Conservation (phyloP, 2,113 vertebrate genomes). For the Clarias gariepinus region DNA sequence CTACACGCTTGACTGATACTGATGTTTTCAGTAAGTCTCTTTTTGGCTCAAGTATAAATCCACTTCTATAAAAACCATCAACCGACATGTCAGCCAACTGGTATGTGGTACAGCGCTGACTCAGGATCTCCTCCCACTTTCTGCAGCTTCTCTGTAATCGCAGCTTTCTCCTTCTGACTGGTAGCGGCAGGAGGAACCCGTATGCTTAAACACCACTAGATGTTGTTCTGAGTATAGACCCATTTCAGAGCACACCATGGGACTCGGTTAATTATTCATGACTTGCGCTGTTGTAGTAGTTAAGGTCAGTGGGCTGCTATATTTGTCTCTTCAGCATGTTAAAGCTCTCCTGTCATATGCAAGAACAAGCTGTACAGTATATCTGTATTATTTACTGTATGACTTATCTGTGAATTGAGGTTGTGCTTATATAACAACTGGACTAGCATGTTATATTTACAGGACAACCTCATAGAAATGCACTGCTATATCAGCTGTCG, state of each 20-base stretch:
- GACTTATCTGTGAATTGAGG: not conserved
- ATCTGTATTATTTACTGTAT: slow-evolving; percentile 29
- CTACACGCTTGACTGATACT: slow-evolving; percentile 37
- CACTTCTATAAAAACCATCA: slow-evolving; percentile 61
- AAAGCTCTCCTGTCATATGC: slow-evolving; percentile 30
- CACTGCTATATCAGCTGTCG: not conserved
- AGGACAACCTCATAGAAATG: not conserved
- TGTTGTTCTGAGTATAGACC: slow-evolving; percentile 45
- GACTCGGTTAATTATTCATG: slow-evolving; percentile 55
- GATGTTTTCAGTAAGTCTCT: slow-evolving; percentile 38
- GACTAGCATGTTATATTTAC: not conserved
- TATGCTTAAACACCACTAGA: slow-evolving; percentile 45
- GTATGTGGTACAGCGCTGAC: slow-evolving; percentile 60
- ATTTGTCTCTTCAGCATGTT: slow-evolving; percentile 45
- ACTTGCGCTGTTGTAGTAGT: slow-evolving; percentile 44
- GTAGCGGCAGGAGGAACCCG: slow-evolving; percentile 7
- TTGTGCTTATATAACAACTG: not conserved
- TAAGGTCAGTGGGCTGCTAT: slow-evolving; percentile 56
- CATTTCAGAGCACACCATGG: slow-evolving; percentile 42
- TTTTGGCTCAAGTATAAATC: slow-evolving; percentile 41
- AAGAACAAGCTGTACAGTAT: slow-evolving; percentile 26
- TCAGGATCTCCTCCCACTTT: slow-evolving; percentile 24
- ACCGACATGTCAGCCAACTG: slow-evolving; percentile 62
- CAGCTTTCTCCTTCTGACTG: slow-evolving; percentile 12
- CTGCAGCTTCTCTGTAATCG: not conserved